Conservation (phyloP, 2,888 invertebrate species). For the Zygogramma bicolorata region DNA sequence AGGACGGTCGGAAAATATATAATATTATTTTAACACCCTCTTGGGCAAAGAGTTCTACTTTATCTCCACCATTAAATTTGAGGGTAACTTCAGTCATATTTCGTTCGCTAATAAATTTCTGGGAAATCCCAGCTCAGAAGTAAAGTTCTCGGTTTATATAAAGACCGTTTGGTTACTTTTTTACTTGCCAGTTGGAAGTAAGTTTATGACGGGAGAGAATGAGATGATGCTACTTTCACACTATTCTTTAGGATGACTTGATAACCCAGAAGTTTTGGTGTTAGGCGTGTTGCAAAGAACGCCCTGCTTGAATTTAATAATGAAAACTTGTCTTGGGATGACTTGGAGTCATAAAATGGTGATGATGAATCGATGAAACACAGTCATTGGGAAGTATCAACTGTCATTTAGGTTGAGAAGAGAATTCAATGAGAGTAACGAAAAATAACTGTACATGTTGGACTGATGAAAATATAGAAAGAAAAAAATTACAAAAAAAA, state of each 20-base stretch:
- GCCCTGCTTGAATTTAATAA: not conserved
- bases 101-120: constrained; percentile 39
- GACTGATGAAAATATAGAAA: too few species aligned
- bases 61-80: constrained; percentile 56
- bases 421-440: too few species aligned
- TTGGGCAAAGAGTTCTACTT: constrained; percentile 51
- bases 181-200: constrained; percentile 14
- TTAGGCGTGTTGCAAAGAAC: not conserved
- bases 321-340: not conserved
- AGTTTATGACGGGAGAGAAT: not conserved
- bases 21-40: constrained; percentile 55
- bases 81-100: constrained; percentile 44
- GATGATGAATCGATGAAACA: too few species aligned
- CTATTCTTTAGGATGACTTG: not conserved
- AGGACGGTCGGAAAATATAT: constrained; percentile 40
- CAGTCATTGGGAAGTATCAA: too few species aligned
- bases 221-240: not conserved
- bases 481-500: too few species aligned
- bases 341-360: too few species aligned
- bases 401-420: too few species aligned
- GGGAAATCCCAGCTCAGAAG: constrained; percentile 34
- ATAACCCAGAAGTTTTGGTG: not conserved
- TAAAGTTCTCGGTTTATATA: constrained; percentile 33
- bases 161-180: constrained; percentile 29
- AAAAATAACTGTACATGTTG: too few species aligned